Evolutionary conservation across 1,140 invertebrate species (phyloP).

Genomic region (Meteorus sp.): DNA sequence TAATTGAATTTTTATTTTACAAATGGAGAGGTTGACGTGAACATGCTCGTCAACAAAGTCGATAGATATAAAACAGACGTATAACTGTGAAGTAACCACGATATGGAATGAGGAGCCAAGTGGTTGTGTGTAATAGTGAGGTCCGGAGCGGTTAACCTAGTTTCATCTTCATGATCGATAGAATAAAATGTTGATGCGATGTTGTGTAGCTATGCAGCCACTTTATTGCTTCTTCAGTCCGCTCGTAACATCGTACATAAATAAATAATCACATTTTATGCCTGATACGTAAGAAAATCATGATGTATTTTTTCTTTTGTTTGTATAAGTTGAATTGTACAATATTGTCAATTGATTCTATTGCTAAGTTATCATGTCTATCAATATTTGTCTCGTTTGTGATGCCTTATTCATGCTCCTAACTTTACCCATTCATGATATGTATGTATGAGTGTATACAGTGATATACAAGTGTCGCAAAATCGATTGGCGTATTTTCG

Average conservation of each 20-base stretch:
- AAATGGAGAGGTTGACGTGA: background rate
- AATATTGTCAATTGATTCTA: too few species aligned
- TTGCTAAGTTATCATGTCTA: too few species aligned
- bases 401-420: constrained; percentile 25
- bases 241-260: background rate
- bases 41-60: background rate
- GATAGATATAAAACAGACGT: constrained; percentile 6
- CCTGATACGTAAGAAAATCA: too few species aligned
- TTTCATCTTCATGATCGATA: constrained; percentile 45
- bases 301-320: too few species aligned
- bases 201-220: constrained; percentile 28
- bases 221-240: constrained; percentile 37
- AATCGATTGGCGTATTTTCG: background rate
- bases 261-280: too few species aligned
- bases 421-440: too few species aligned
- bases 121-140: constrained; percentile 34
- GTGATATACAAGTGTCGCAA: background rate
- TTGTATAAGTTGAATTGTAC: too few species aligned
- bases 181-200: constrained; percentile 38
- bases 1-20: too few species aligned
- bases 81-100: constrained; percentile 18
- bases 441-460: too few species aligned
- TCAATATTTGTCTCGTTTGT: constrained; percentile 26
- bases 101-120: constrained; percentile 5
- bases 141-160: constrained; percentile 45